These are phyloP conservation scores for Oryctes rhinoceros DNA, from an alignment of 1,140 invertebrate species.

Conservation along the genomic window DNA sequence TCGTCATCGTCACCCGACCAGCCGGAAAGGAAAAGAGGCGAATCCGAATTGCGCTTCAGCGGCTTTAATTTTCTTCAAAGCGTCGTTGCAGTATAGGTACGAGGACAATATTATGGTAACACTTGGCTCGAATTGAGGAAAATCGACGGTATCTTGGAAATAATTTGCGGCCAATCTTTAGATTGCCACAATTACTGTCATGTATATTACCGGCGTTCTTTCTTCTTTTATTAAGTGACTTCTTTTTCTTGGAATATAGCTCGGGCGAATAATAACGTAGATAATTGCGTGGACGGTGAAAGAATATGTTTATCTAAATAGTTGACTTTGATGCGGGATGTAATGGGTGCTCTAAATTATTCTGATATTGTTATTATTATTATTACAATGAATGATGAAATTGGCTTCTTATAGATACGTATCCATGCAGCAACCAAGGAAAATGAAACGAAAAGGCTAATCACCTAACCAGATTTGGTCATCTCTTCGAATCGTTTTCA, in stretches of 20 bases:
- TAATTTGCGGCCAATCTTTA: constrained; percentile 55
- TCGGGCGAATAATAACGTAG: too few relatives aligned
- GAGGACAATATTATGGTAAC: constrained; percentile 50
- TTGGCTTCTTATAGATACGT: too few relatives aligned
- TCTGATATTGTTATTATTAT: too few relatives aligned
- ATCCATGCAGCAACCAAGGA: too few relatives aligned
- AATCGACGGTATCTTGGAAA: constrained; percentile 54
- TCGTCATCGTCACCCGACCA: background rate
- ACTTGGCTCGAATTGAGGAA: constrained; percentile 52
- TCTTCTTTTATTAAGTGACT: background rate
- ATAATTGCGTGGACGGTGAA: too few relatives aligned
- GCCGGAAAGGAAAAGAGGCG: background rate
- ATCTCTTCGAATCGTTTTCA: too few relatives aligned
- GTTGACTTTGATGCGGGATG: too few relatives aligned
- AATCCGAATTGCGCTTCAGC: constrained; percentile 26
- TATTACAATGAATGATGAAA: too few relatives aligned
- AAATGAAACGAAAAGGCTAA: too few relatives aligned
- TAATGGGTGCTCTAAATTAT: too few relatives aligned
- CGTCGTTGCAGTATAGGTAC: constrained; percentile 8
- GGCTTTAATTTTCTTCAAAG: constrained; percentile 35
- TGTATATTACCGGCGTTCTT: constrained; percentile 19
- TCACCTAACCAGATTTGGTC: too few relatives aligned
- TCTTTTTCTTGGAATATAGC: background rate
- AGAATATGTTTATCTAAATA: too few relatives aligned
- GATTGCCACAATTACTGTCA: constrained; percentile 54